Conservation (phyloP, 2,888 invertebrate genomes). For the Euspilapteryx auroguttella region DNA sequence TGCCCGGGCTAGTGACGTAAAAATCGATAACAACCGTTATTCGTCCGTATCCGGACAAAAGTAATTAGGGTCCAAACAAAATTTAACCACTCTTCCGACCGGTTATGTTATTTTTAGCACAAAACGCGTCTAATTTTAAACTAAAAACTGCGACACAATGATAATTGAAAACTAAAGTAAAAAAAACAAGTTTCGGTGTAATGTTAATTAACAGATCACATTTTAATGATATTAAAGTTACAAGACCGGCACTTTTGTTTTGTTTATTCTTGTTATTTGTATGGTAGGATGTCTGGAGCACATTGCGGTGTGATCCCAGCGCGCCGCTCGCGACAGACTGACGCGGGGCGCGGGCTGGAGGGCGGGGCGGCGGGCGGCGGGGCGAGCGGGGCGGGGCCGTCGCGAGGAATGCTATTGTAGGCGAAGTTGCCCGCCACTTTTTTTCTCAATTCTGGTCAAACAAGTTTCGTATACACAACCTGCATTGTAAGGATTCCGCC, state of each 20-base stretch:
- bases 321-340: constrained; percentile 32
- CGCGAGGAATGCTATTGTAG: constrained; percentile 55
- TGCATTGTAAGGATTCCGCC: constrained; percentile 60
- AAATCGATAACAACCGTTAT: constrained; percentile 47
- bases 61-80: constrained; percentile 24
- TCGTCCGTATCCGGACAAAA: constrained; percentile 20
- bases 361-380: constrained; percentile 13
- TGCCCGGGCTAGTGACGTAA: constrained; percentile 20
- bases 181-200: too few species aligned
- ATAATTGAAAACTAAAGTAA: too few species aligned
- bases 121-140: too few species aligned
- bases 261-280: constrained; percentile 22
- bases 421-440: constrained; percentile 58
- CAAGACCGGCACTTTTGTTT: constrained; percentile 16
- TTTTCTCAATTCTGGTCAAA: constrained; percentile 56
- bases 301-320: constrained; percentile 8
- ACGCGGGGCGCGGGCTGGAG: constrained; percentile 11
- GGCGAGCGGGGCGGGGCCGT: constrained; percentile 32
- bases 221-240: constrained; percentile 13
- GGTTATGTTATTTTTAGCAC: too few species aligned
- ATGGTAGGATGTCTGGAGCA: constrained; percentile 7
- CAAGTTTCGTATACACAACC: constrained; percentile 60
- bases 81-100: constrained; percentile 29
- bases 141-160: too few species aligned
- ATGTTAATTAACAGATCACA: constrained; percentile 8